Conservation (phyloP, 2,888 invertebrate species). For the Cephus pygmeus region DNA sequence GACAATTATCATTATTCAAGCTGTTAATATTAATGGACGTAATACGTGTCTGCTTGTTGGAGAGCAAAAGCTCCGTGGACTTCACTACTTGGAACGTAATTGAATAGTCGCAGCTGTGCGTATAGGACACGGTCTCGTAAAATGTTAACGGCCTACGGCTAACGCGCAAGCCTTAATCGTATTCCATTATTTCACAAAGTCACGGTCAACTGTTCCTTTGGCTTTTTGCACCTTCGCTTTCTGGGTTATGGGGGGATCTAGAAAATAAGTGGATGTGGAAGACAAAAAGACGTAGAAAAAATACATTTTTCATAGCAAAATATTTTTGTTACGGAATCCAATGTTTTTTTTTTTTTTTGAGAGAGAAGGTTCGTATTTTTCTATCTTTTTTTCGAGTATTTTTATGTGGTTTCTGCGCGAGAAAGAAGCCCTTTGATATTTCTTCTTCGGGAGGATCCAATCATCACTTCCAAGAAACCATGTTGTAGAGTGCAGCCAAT, state of each 20-base stretch:
- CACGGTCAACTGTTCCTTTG: not conserved
- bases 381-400: too few species aligned
- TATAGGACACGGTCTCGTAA: conserved; percentile 46
- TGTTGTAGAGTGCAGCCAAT: too few species aligned
- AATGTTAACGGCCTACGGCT: conserved; percentile 52
- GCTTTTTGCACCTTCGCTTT: too few species aligned
- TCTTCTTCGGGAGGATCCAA: too few species aligned
- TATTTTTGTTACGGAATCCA: not conserved
- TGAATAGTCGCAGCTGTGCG: conserved; percentile 55
- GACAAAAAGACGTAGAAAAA: not conserved
- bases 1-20: conserved; percentile 54
- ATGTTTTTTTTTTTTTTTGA: too few species aligned
- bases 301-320: conserved; percentile 7
- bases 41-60: conserved; percentile 4
- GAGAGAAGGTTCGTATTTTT: too few species aligned
- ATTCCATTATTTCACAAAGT: conserved; percentile 39
- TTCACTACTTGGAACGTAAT: conserved; percentile 35
- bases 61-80: conserved; percentile 21
- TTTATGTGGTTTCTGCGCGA: too few species aligned
- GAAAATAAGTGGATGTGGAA: too few species aligned
- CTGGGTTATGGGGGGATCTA: too few species aligned
- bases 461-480: too few species aligned
- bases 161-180: conserved; percentile 41
- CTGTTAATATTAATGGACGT: conserved; percentile 58
- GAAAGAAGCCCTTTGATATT: too few species aligned